A percentile compares a stretch with the other conserved stretches of the same genome.
Conservation (phyloP, 2,888 invertebrate genomes). For the Habrosyne pyritoides region DNA sequence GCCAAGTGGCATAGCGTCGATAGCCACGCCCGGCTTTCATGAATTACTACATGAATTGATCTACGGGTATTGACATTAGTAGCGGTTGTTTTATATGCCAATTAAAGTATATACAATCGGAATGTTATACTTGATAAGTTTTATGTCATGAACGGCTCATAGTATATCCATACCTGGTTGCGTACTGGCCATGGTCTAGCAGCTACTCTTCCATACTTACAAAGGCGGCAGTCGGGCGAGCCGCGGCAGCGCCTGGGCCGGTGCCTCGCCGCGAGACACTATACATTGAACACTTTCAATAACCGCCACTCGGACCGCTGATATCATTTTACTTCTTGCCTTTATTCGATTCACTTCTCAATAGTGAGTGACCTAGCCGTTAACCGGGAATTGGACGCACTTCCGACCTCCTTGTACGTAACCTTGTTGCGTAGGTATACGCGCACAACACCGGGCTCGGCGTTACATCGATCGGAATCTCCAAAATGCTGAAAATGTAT, state of each 20-base stretch:
- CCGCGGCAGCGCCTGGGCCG: conserved; percentile 10
- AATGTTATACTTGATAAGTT: background rate
- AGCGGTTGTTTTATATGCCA: conserved; percentile 10
- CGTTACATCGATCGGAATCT: conserved; percentile 28
- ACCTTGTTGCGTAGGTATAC: conserved; percentile 50
- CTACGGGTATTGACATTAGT: conserved; percentile 28
- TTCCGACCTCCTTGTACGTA: conserved; percentile 68
- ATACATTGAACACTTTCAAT: conserved; percentile 64
- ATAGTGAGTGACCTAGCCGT: conserved; percentile 63
- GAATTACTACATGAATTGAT: conserved; percentile 39
- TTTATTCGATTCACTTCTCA: conserved; percentile 56
- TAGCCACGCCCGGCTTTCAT: conserved; percentile 65
- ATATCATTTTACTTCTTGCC: conserved; percentile 53
- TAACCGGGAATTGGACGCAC: conserved; percentile 68
- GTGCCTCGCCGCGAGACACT: conserved; percentile 28
- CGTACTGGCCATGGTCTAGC: conserved; percentile 26
- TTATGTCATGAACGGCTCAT: conserved; percentile 11
- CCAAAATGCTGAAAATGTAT: conserved; percentile 33
- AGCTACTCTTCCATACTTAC: conserved; percentile 59
- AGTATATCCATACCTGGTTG: conserved; percentile 42
- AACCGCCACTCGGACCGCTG: conserved; percentile 53
- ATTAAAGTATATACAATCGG: background rate
- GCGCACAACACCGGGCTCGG: conserved; percentile 44
- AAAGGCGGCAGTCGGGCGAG: conserved; percentile 8
- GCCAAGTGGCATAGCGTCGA: conserved; percentile 45